phyloP scores from a whole-genome alignment of 2,888 invertebrate genomes.

The Limnephilus lunatus region DNA sequence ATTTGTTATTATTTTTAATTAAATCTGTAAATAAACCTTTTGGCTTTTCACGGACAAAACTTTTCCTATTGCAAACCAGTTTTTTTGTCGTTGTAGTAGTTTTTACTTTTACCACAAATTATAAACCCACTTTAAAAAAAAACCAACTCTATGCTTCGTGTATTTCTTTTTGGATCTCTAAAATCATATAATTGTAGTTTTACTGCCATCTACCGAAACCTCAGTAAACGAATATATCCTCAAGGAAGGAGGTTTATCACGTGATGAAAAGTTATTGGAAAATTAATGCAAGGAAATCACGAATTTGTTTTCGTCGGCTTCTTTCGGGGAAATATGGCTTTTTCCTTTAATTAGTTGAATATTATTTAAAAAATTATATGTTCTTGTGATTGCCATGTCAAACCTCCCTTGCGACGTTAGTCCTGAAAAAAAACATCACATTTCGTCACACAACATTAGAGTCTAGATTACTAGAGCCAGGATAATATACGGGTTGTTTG shows the following conservation, averaged over 20 bases:
- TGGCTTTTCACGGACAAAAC: not conserved
- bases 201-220: slow-evolving; percentile 4
- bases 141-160: no score
- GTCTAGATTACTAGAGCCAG: not conserved
- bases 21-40: not conserved
- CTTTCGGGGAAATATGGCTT: not conserved
- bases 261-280: not conserved
- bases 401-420: no score
- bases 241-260: not conserved
- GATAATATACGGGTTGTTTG: no score
- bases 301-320: not conserved
- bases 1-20: no score
- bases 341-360: not conserved
- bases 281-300: not conserved
- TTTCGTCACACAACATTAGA: not conserved
- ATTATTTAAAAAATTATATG: not conserved
- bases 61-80: not conserved
- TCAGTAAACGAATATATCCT: not conserved
- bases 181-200: no score
- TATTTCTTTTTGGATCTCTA: no score
- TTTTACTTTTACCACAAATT: no score
- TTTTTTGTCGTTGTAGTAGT: not conserved
- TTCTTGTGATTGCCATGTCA: no score
- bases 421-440: no score
- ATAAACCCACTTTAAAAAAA: no score